Conservation (phyloP, 1,140 invertebrate species). For the Wasmannia auropunctata region DNA sequence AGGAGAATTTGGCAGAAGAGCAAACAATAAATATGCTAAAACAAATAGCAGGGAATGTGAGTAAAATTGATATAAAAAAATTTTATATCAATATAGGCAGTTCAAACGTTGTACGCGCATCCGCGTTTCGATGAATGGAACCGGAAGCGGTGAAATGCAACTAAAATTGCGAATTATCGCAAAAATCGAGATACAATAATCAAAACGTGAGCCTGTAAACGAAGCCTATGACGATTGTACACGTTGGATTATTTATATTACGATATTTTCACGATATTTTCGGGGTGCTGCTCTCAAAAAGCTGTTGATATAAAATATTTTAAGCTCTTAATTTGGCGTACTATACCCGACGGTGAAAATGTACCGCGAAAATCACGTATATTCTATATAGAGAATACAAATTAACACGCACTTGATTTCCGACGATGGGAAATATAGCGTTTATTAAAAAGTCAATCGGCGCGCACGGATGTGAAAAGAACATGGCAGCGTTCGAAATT, state of each 20-base stretch:
- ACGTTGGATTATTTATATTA: constrained; percentile 19
- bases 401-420: constrained; percentile 30
- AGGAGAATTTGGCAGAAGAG: neutral
- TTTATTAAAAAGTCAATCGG: constrained; percentile 52
- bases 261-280: constrained; percentile 27
- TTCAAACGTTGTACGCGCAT: neutral
- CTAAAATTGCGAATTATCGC: constrained; percentile 9
- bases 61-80: neutral
- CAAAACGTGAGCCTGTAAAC: constrained; percentile 1
- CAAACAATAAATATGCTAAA: neutral
- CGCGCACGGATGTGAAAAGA: constrained; percentile 25
- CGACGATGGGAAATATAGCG: constrained; percentile 1
- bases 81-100: neutral
- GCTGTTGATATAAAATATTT: neutral
- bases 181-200: constrained; percentile 5
- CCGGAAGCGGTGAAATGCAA: neutral
- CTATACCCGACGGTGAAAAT: neutral
- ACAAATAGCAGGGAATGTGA: neutral
- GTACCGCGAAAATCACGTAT: neutral
- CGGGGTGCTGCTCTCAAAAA: neutral
- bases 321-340: constrained; percentile 9
- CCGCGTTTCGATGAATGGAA: neutral
- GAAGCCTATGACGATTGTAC: constrained; percentile 31
- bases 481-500: constrained; percentile 24
- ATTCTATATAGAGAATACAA: neutral